phyloP scores from a whole-genome alignment of 2,888 invertebrate species.

The Xestoiulus laeticollis region DNA sequence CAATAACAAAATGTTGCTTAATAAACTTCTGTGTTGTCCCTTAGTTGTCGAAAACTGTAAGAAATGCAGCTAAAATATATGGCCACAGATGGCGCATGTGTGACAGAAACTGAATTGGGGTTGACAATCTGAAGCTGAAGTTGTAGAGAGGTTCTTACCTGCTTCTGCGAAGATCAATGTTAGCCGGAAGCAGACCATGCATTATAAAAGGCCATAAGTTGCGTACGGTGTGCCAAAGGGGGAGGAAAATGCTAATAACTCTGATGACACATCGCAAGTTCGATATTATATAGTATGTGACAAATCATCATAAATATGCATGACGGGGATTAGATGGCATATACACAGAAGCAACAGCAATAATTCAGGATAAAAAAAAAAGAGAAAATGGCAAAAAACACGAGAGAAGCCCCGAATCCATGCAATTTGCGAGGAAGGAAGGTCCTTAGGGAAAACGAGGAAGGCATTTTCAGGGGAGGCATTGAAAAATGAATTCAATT shows the following conservation, averaged over 20 bases:
- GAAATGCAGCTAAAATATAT: background rate
- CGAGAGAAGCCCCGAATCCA: background rate
- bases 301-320: slow-evolving; percentile 43
- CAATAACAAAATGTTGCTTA: no score
- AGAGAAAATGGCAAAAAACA: background rate
- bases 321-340: slow-evolving; percentile 36
- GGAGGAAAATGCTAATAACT: slow-evolving; percentile 41
- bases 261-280: slow-evolving; percentile 21
- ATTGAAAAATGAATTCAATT: slow-evolving; percentile 40
- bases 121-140: background rate
- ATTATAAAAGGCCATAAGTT: background rate
- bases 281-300: slow-evolving; percentile 43
- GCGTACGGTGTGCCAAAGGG: background rate
- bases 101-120: background rate
- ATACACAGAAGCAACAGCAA: background rate
- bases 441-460: background rate
- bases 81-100: background rate
- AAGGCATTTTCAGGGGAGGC: slow-evolving; percentile 14
- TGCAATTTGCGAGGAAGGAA: slow-evolving; percentile 34
- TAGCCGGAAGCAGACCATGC: slow-evolving; percentile 24
- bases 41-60: no score
- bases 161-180: background rate
- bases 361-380: slow-evolving; percentile 31
- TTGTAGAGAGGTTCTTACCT: background rate
- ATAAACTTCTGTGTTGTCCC: no score